A percentile compares a stretch with the other conserved stretches of the same genome.
phyloP scores from a whole-genome alignment of 2,888 invertebrate genomes.

The Pseudanteris insignis region DNA sequence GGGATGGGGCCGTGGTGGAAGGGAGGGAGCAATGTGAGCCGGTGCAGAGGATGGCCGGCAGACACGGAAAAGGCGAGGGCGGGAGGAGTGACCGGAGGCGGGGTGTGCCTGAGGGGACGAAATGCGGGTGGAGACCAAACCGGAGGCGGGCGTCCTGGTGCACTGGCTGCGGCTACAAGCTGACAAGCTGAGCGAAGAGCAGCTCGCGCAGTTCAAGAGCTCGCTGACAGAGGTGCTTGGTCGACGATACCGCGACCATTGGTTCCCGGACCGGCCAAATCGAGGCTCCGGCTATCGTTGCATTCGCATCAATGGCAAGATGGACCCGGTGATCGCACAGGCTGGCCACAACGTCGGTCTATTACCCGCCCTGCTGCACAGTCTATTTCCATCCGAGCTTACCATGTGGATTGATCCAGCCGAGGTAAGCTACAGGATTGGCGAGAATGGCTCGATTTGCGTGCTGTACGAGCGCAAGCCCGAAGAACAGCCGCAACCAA shows the following conservation, averaged over 20 bases:
- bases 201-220: slow-evolving; percentile 67
- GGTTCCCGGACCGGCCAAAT: slow-evolving; percentile 78
- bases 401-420: slow-evolving; percentile 82
- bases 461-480: slow-evolving; percentile 68
- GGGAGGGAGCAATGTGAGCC: too few species aligned
- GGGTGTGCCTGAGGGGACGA: too few species aligned
- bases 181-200: slow-evolving; percentile 64
- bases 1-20: too few species aligned
- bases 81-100: too few species aligned
- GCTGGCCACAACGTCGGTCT: slow-evolving; percentile 75
- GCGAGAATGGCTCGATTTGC: slow-evolving; percentile 74
- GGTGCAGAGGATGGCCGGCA: too few species aligned
- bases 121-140: slow-evolving; percentile 69
- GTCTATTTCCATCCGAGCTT: slow-evolving; percentile 74
- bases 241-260: slow-evolving; percentile 73
- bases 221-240: slow-evolving; percentile 67
- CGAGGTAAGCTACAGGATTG: slow-evolving; percentile 76
- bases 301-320: slow-evolving; percentile 76
- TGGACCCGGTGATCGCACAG: slow-evolving; percentile 74
- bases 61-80: too few species aligned
- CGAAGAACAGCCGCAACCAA: slow-evolving; percentile 49
- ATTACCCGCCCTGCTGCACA: slow-evolving; percentile 70
- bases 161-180: slow-evolving; percentile 66
- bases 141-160: slow-evolving; percentile 68
- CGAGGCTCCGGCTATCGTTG: slow-evolving; percentile 78